These are phyloP conservation scores for Tinea pellionella DNA, from an alignment of 2,888 invertebrate species.

Conservation along the genomic window DNA sequence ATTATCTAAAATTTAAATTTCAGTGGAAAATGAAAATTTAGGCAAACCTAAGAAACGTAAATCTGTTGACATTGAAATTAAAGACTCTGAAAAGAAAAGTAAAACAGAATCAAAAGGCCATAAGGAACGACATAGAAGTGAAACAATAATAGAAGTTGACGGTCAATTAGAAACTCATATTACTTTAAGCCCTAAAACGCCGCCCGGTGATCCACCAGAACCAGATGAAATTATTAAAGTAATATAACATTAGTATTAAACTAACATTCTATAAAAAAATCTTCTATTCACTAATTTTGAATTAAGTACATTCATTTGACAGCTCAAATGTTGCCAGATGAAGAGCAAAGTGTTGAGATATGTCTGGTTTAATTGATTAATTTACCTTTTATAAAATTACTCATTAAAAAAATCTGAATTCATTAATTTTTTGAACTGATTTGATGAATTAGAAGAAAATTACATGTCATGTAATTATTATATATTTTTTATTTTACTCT, in stretches of 20 bases:
- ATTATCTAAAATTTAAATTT: too few relatives aligned
- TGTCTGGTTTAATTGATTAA: too few relatives aligned
- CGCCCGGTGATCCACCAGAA: slow-evolving; percentile 89
- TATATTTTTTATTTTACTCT: too few relatives aligned
- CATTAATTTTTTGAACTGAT: too few relatives aligned
- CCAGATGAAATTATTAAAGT: slow-evolving; percentile 92
- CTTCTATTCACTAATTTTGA: too few relatives aligned
- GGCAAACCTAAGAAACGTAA: slow-evolving; percentile 44
- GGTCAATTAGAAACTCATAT: slow-evolving; percentile 82
- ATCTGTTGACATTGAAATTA: slow-evolving; percentile 36
- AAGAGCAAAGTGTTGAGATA: too few relatives aligned
- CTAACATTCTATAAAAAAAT: neutral
- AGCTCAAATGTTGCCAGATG: too few relatives aligned
- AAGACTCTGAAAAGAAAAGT: slow-evolving; percentile 46
- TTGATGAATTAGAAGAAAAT: too few relatives aligned
- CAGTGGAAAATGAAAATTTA: slow-evolving; percentile 24
- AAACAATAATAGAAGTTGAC: slow-evolving; percentile 70
- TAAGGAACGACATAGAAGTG: slow-evolving; percentile 50
- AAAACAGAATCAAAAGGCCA: slow-evolving; percentile 27
- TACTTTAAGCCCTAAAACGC: slow-evolving; percentile 82
- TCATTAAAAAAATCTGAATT: too few relatives aligned
- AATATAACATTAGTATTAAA: neutral
- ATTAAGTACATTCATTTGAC: too few relatives aligned
- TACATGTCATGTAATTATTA: too few relatives aligned
- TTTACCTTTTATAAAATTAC: too few relatives aligned